Base-by-base conservation (phyloP, 2,113 vertebrate genomes). In the Psophia crepitans region DNA sequence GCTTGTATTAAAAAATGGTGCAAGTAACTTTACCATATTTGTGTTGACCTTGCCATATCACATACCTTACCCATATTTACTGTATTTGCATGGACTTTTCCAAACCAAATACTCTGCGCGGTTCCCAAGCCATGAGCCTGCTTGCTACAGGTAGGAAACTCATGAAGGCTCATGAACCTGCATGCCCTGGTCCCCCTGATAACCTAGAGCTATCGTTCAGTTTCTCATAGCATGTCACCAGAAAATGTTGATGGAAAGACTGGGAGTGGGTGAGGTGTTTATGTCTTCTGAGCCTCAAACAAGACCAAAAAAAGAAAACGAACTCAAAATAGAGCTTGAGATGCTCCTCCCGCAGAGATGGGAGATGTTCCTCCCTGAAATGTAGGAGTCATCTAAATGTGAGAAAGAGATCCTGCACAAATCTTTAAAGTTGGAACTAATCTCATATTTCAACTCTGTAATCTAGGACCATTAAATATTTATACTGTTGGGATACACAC, bases 391-490 rank as follows among this genome's bases (percentile, higher is more conserved):
- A 77, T 91, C 88, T 74, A 48, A 64, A 65, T 24, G 23, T 12
- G 35, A 90, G 53, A 74, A 76, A 83, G 71, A 74, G 63, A 68
- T 82, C 68, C 79, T 65, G 60, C 82, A 58, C 75, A 83, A 84
- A 82, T 74, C 75, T 81, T 84, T 68, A 35, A 85, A 76, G 54
- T 75, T 94, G 51, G 35, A 28, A 66, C 66, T 90, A 35, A 97
- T 95, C 76, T 90, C 23, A 5, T 28, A 30, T 93, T 97, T 92
- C 63, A 89, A 2, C 56, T 95, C 75, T 78, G 84, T 89, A 91
- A 97, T 95, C 89, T 56, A 75, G 89, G 90, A 49, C 78, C 13
- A 20, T 96, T 84, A 96, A 95, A 97, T 95, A 97, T 96, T 97
- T 93, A 93, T 81, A 39, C 46, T 51, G 24, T 71, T 96, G 95